Evolutionary conservation across 2,888 invertebrate species (phyloP), one percentile per base, ranked within the genome.

Genomic region (Andrena minutula): DNA sequence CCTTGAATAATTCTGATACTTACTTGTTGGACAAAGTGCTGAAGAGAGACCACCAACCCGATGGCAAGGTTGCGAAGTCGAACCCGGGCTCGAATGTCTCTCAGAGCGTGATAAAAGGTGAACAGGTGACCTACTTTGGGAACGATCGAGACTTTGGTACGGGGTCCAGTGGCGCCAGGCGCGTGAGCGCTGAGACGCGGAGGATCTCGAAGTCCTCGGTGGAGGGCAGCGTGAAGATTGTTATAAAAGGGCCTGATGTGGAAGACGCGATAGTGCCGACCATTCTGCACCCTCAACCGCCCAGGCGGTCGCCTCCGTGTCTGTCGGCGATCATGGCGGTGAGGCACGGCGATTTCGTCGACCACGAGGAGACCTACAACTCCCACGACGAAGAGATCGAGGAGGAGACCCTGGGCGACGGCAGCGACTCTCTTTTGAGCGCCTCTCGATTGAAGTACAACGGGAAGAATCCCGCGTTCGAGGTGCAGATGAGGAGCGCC

Each of bases 201-300:
- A 83, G 86, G 26, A 69, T 94, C 90, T 95, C 94, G 83, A 95
- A 94, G 88, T 95, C 81, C 93, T 95, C 89, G 94, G 79, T 78
- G 20, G 90, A 91, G 5, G 94, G 94, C 64, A 94, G 94, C 4
- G 93, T 95, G 79, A 95, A 94, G 80, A 94, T 95, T 5, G 94
- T 95, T n/a, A 94, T 95, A 3, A 94, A 94, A 41, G 93, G 94
- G 12, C 94, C 95, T 28, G 95, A 95, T 41, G 93, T 94, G 26
- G 97, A 97, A 90, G 94, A 95, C 58, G 96, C 97, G 88, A 97
- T 97, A 64, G 95, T 98, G 1, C 98, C 97, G 0, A 96, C 96
- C 0, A 97, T 97, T 92, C 95, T 98, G 75, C 95, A 97, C 71
- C 97, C 98, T 0, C 97, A 97, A 92, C 97, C 98, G 64, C 97